These are phyloP conservation scores for Pachydiplax longipennis DNA, from an alignment of 2,888 invertebrate species.

Conservation along the genomic window DNA sequence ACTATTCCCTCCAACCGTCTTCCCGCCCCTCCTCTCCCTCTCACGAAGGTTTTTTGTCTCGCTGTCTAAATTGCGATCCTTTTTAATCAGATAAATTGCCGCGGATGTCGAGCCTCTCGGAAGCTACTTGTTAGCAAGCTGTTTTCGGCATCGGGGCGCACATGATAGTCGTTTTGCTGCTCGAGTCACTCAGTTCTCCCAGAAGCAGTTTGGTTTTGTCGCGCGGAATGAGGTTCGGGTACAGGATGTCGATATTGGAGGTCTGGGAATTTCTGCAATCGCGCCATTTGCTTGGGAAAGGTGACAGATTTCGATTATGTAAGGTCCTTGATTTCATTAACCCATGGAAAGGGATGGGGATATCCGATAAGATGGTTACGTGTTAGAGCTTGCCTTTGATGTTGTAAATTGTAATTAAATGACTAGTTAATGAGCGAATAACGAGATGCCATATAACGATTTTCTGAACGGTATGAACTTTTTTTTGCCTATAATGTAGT, in stretches of 20 bases:
- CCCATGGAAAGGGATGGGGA: not conserved
- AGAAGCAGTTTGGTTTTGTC: not conserved
- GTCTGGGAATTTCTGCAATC: not conserved
- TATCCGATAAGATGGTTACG: not conserved
- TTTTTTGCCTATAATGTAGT: too few species aligned
- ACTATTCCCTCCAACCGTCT: too few species aligned
- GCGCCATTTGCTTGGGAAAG: not conserved
- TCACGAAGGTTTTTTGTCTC: not conserved
- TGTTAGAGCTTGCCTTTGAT: not conserved
- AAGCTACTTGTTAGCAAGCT: slow-evolving; percentile 19
- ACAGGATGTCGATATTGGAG: not conserved
- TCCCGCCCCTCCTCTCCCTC: too few species aligned
- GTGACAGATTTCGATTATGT: not conserved
- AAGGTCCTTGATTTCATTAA: not conserved
- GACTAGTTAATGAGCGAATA: not conserved
- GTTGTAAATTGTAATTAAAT: not conserved
- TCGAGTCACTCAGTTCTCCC: not conserved
- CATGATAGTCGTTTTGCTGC: not conserved
- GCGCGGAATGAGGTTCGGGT: not conserved
- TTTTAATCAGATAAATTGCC: slow-evolving; percentile 1
- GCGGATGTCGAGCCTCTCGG: not conserved
- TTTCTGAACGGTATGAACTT: too few species aligned
- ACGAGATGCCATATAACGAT: too few species aligned
- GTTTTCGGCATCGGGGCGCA: not conserved
- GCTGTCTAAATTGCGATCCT: not conserved